Percentiles rank a stretch among this genome's conserved stretches.
Conservation (phyloP, 2,888 invertebrate genomes). For the Anticlea derivata region DNA sequence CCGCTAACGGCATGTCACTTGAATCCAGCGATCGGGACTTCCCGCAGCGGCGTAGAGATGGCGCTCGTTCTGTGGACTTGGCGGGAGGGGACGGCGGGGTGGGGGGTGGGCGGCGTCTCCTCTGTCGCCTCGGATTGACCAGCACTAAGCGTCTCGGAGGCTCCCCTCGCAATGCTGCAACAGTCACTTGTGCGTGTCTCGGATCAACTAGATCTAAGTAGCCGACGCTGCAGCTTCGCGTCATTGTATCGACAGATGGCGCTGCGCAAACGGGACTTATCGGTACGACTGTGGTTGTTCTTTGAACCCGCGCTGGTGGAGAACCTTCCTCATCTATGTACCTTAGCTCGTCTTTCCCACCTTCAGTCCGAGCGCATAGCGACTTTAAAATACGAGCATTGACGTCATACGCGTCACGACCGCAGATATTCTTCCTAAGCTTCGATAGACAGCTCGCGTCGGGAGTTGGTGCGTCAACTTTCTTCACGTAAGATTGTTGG, state of each 20-base stretch:
- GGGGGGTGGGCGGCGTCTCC: constrained; percentile 58
- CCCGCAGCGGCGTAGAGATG: constrained; percentile 87
- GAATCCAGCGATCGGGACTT: constrained; percentile 94
- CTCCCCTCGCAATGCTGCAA: constrained; percentile 88
- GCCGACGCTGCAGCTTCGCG: constrained; percentile 94
- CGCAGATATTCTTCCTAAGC: constrained; percentile 75
- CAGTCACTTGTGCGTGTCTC: constrained; percentile 89
- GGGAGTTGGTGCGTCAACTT: constrained; percentile 59
- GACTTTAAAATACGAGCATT: constrained; percentile 75
- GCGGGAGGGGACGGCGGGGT: constrained; percentile 55
- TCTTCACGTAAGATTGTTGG: constrained; percentile 11
- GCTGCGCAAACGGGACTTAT: constrained; percentile 84
- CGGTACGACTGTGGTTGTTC: constrained; percentile 86
- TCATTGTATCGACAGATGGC: constrained; percentile 86
- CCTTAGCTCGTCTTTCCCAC: constrained; percentile 84
- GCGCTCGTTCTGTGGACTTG: constrained; percentile 51
- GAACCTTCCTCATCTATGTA: constrained; percentile 88
- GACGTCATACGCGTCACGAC: constrained; percentile 69
- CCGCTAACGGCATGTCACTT: constrained; percentile 88
- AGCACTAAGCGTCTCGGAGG: constrained; percentile 90
- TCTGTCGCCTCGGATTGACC: constrained; percentile 83
- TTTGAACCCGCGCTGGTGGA: constrained; percentile 56
- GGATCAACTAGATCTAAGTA: constrained; percentile 93
- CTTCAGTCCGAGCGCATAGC: constrained; percentile 71
- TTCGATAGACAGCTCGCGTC: constrained; percentile 74